These are phyloP conservation scores for Lobophora halterata DNA, from an alignment of 2,888 invertebrate species.

Conservation along the genomic window DNA sequence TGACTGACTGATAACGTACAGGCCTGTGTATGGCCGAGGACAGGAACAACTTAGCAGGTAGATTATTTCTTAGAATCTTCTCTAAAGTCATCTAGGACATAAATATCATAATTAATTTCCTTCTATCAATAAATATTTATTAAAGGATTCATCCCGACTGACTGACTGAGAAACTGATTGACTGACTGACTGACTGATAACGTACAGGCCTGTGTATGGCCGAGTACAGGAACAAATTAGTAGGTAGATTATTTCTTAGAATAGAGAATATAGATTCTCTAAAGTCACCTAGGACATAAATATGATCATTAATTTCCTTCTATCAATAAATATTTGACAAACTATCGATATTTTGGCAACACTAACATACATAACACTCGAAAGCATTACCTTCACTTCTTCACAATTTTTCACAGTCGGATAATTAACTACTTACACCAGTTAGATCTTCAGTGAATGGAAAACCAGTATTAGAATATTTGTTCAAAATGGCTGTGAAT, in stretches of 20 bases:
- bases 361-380: no score
- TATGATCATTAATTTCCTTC: background rate
- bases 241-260: slow-evolving; percentile 35
- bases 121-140: no score
- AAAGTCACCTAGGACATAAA: slow-evolving; percentile 41
- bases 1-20: no score
- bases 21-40: slow-evolving; percentile 26
- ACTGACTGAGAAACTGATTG: no score
- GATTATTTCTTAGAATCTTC: slow-evolving; percentile 38
- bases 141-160: no score
- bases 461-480: slow-evolving; percentile 34
- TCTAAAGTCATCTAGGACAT: slow-evolving; percentile 43
- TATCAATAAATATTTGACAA: no score
- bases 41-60: slow-evolving; percentile 38
- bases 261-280: no score
- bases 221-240: slow-evolving; percentile 35
- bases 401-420: no score
- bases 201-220: slow-evolving; percentile 29
- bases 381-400: no score
- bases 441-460: slow-evolving; percentile 49
- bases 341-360: no score
- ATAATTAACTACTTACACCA: slow-evolving; percentile 37
- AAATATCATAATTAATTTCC: background rate
- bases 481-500: slow-evolving; percentile 46
- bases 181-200: no score